Conservation (phyloP, 2,888 invertebrate genomes). For the Dromius quadrimaculatus region DNA sequence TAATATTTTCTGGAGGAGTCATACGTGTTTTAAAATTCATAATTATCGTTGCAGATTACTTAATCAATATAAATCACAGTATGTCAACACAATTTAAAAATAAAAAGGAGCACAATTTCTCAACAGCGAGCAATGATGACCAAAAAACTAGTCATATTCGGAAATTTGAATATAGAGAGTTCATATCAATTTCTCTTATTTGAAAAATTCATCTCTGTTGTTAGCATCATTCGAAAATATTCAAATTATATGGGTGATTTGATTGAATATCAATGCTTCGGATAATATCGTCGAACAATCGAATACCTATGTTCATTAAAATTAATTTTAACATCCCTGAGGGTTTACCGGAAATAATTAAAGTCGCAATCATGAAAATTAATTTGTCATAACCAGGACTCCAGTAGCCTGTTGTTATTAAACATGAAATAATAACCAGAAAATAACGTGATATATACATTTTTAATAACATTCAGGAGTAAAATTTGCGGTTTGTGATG, state of each 20-base stretch:
- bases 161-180: no score
- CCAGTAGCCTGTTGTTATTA: background rate
- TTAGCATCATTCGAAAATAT: background rate
- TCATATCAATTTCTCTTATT: no score
- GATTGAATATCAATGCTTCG: slow-evolving; percentile 1
- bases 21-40: no score
- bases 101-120: no score
- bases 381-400: slow-evolving; percentile 9
- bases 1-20: no score
- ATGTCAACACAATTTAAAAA: no score
- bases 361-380: slow-evolving; percentile 5
- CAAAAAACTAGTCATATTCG: no score
- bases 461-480: background rate
- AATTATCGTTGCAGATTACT: no score
- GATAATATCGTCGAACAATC: slow-evolving; percentile 2
- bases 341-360: slow-evolving; percentile 10
- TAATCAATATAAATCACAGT: no score
- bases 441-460: slow-evolving; percentile 1
- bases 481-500: background rate
- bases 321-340: slow-evolving; percentile 6
- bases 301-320: slow-evolving; percentile 8
- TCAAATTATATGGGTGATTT: background rate
- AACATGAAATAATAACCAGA: background rate
- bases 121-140: no score
- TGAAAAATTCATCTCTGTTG: no score